Evolutionary conservation across 2,113 vertebrate species (phyloP).

Genomic region (Lanius ludovicianus): DNA sequence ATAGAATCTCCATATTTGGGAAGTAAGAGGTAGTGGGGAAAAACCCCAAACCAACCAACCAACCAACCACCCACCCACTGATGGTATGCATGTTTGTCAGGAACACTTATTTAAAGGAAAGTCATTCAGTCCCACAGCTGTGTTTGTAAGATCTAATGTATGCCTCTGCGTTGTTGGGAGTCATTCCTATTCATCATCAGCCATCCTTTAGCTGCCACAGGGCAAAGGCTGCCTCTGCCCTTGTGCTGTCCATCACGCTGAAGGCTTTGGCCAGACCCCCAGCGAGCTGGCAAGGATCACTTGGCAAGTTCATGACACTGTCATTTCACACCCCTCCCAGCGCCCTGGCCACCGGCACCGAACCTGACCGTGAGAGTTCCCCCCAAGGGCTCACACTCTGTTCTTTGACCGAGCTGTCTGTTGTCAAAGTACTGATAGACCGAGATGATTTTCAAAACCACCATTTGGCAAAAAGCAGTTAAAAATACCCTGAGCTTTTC

Average conservation of each 20-base stretch:
- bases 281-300: neutral
- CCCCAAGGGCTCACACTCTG: neutral
- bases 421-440: neutral
- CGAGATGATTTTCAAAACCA: neutral
- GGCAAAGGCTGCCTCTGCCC: neutral
- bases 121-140: neutral
- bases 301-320: constrained; percentile 57
- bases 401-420: neutral
- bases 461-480: neutral
- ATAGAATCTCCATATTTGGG: neutral
- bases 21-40: neutral
- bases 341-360: neutral
- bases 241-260: neutral
- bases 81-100: neutral
- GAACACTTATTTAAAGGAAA: neutral
- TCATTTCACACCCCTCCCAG: constrained; percentile 22
- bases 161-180: neutral
- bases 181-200: neutral
- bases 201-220: neutral
- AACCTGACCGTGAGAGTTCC: neutral
- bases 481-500: neutral
- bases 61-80: too few relatives aligned
- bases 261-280: neutral
- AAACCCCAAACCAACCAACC: fast-evolving
- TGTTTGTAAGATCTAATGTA: neutral